Conservation (phyloP, 2,888 invertebrate species). For the Lissonota sp. region DNA sequence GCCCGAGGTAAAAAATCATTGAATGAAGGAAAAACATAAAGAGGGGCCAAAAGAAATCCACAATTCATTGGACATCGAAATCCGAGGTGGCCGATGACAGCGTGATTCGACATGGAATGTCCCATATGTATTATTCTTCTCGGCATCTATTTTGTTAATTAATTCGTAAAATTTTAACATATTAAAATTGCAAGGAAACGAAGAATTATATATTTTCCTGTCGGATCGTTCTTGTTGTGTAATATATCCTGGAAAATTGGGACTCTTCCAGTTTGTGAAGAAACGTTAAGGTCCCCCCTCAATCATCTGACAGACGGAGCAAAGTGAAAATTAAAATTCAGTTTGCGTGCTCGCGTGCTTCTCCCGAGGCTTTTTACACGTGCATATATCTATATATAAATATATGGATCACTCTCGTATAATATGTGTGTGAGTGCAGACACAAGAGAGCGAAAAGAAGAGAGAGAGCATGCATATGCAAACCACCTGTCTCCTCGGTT, state of each 20-base stretch:
- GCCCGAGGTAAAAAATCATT: no score
- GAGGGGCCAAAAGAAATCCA: no score
- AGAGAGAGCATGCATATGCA: constrained; percentile 70
- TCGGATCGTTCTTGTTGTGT: constrained; percentile 1
- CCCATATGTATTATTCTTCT: no score
- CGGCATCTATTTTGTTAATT: no score
- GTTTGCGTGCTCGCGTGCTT: constrained; percentile 71
- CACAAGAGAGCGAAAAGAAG: neutral
- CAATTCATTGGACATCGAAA: no score
- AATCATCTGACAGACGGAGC: constrained; percentile 67
- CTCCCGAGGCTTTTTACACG: constrained; percentile 61
- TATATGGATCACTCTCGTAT: no score
- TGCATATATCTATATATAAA: constrained; percentile 66
- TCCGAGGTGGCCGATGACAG: no score
- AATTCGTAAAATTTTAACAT: no score
- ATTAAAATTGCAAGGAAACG: no score
- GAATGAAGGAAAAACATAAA: no score
- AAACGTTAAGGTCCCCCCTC: constrained; percentile 56
- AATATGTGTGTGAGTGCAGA: constrained; percentile 9
- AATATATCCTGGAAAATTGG: constrained; percentile 15
- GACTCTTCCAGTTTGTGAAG: constrained; percentile 16
- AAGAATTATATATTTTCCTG: no score
- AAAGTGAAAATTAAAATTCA: constrained; percentile 80
- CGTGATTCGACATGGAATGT: no score
- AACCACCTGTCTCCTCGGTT: constrained; percentile 75